Evolutionary conservation across 2,113 vertebrate genomes (phyloP).

Genomic region (Promerops cafer): DNA sequence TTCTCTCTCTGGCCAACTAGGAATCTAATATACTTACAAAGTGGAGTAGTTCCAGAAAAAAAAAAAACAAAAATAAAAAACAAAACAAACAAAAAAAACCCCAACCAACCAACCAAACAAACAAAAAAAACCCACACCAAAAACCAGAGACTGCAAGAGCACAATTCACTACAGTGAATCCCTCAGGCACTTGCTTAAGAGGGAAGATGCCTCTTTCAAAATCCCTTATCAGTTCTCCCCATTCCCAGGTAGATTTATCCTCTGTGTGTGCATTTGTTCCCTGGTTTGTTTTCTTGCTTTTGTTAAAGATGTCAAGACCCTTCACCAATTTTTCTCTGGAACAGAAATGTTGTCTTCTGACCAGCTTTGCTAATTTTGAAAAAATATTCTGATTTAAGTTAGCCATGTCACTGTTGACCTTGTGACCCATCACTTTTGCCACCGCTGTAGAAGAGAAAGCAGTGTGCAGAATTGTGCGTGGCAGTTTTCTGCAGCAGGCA

Average conservation of each 20-base stretch:
- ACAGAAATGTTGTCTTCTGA: background rate
- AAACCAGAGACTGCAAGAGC: background rate
- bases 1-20: background rate
- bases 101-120: no score
- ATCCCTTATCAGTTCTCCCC: background rate
- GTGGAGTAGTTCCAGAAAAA: background rate
- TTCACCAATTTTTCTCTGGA: background rate
- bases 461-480: rapidly evolving
- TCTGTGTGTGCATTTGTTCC: background rate
- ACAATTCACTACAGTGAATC: background rate
- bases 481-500: background rate
- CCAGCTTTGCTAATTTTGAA: background rate
- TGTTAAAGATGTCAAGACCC: background rate
- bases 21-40: background rate
- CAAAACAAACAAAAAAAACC: no score
- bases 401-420: background rate
- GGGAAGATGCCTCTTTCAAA: background rate
- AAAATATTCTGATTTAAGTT: background rate
- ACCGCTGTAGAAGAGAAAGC: background rate
- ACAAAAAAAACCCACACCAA: no score
- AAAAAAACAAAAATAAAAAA: background rate
- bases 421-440: background rate
- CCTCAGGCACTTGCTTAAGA: background rate
- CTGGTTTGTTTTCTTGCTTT: background rate
- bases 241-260: background rate